These are phyloP conservation scores for Coendou prehensilis DNA, from an alignment of 2,797 vertebrate species.

Conservation along the genomic window DNA sequence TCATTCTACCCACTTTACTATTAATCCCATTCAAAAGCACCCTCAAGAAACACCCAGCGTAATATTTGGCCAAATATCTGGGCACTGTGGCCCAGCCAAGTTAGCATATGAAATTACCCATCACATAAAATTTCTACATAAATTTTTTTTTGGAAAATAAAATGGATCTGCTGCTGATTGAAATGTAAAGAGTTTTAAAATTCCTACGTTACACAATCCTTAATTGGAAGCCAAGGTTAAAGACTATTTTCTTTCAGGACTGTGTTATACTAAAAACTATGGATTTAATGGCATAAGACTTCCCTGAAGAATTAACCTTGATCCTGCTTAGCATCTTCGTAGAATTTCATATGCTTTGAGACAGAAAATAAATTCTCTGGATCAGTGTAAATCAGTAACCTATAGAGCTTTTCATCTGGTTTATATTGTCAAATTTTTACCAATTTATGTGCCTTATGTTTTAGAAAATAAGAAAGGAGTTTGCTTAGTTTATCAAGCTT, in stretches of 20 bases:
- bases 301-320: not conserved
- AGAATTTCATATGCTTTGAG: not conserved
- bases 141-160: not conserved
- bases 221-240: conserved; percentile 7
- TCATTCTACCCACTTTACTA: not conserved
- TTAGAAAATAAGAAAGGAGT: conserved; percentile 1
- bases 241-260: conserved; percentile 25
- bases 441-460: not conserved
- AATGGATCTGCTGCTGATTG: not conserved
- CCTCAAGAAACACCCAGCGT: not conserved
- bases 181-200: not conserved
- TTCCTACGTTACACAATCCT: not conserved
- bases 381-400: not conserved
- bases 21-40: not conserved
- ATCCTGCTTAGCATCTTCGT: not conserved
- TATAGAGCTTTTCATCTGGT: not conserved
- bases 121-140: not conserved
- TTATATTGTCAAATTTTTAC: conserved; percentile 33
- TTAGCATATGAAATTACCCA: not conserved
- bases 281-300: not conserved
- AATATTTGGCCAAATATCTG: not conserved
- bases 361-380: not conserved
- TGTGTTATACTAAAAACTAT: not conserved
- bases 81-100: not conserved
- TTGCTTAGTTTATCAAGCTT: conserved; percentile 36